Conservation (phyloP, 2,113 vertebrate genomes). For the Nothocercus julius region DNA sequence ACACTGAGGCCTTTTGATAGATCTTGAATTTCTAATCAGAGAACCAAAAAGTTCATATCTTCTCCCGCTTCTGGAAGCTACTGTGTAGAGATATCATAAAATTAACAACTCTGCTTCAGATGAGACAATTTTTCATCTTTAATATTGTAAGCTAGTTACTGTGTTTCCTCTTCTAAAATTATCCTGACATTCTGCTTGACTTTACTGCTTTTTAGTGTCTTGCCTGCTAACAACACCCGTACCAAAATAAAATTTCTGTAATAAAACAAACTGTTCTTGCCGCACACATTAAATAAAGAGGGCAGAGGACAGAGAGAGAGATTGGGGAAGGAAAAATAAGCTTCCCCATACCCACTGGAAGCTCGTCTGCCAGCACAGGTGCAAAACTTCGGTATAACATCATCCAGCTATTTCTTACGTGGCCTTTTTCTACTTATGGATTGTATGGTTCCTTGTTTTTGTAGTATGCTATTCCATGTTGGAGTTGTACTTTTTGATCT, state of each 20-base stretch:
- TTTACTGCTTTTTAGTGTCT: background rate
- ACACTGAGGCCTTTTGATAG: background rate
- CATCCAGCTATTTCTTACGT: background rate
- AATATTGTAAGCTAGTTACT: background rate
- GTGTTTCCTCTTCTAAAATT: background rate
- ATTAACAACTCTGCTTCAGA: background rate
- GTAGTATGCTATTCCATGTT: background rate
- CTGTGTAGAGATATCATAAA: background rate
- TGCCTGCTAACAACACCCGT: background rate
- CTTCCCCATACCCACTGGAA: background rate
- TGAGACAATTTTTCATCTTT: background rate
- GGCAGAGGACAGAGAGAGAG: background rate
- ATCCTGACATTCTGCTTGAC: background rate
- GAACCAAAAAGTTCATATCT: background rate
- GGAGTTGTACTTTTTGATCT: background rate
- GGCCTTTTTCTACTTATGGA: background rate
- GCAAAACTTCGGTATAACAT: background rate
- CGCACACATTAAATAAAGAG: background rate
- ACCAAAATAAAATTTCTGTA: background rate
- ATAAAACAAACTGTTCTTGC: background rate
- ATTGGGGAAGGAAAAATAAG: background rate
- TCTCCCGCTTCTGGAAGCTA: background rate
- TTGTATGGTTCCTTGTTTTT: background rate
- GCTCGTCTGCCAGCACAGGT: background rate
- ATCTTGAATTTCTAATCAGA: background rate